Conservation (phyloP, 2,888 invertebrate genomes). For the Lamellibrachia columna region DNA sequence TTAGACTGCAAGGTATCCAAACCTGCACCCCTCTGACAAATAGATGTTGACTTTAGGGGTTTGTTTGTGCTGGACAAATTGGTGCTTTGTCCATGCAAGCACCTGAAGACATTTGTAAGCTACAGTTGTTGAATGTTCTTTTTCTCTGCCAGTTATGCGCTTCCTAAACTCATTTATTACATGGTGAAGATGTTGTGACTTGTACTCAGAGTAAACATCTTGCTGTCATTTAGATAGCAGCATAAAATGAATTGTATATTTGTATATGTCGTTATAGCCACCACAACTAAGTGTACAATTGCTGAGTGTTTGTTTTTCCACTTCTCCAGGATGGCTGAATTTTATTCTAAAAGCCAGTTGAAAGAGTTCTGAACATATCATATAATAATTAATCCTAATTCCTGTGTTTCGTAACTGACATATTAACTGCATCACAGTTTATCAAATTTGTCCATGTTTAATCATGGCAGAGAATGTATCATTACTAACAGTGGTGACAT, state of each 20-base stretch:
- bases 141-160: background rate
- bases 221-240: background rate
- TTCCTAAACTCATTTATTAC: background rate
- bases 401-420: background rate
- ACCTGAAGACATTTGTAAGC: background rate
- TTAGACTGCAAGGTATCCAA: background rate
- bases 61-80: conserved; percentile 6
- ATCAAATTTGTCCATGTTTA: background rate
- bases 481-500: no score
- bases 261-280: no score
- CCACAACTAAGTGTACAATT: no score
- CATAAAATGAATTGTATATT: no score
- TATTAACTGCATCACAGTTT: background rate
- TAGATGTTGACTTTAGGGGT: conserved; percentile 3
- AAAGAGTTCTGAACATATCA: no score
- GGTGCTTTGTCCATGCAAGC: background rate
- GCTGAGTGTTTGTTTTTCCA: no score
- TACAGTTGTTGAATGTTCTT: background rate
- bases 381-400: background rate
- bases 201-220: background rate
- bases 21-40: background rate
- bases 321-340: no score
- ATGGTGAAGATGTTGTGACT: background rate
- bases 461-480: no score
- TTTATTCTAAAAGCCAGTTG: no score